A percentile compares a stretch with the other conserved stretches of the same genome.
These are phyloP conservation scores for Dolichotis patagonum DNA, from an alignment of 2,113 vertebrate species.

Conservation along the genomic window DNA sequence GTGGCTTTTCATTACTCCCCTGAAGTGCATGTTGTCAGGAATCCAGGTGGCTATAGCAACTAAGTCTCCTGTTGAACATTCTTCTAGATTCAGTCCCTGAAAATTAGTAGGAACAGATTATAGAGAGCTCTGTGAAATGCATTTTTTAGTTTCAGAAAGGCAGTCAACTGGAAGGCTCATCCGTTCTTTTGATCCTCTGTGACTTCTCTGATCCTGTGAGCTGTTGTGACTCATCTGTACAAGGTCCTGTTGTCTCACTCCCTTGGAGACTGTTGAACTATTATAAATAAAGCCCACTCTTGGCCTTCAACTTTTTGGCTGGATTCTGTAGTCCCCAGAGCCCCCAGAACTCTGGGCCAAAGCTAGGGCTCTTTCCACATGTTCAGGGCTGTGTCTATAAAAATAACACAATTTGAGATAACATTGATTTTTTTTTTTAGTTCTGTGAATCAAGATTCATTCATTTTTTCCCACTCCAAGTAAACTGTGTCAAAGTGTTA, in stretches of 20 bases:
- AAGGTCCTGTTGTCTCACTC: constrained; percentile 54
- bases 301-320: constrained; percentile 9
- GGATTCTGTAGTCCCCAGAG: neutral
- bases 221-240: constrained; percentile 55
- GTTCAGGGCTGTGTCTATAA: neutral
- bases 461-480: fast-evolving
- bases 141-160: constrained; percentile 1
- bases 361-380: neutral
- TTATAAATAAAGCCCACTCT: constrained; percentile 54
- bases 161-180: constrained; percentile 63
- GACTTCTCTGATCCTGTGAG: constrained; percentile 65
- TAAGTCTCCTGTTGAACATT: constrained; percentile 56
- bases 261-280: constrained; percentile 65
- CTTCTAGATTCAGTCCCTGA: constrained; percentile 37
- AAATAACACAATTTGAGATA: constrained; percentile 30
- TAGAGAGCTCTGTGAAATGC: constrained; percentile 44
- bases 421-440: neutral
- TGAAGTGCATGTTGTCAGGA: constrained; percentile 15
- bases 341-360: neutral
- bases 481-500: neutral
- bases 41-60: constrained; percentile 61
- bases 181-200: constrained; percentile 60
- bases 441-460: neutral
- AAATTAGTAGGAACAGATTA: constrained; percentile 67
- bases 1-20: neutral